Evolutionary conservation across 1,140 invertebrate species (phyloP).

Genomic region (Drosophila pseudoananassae): DNA sequence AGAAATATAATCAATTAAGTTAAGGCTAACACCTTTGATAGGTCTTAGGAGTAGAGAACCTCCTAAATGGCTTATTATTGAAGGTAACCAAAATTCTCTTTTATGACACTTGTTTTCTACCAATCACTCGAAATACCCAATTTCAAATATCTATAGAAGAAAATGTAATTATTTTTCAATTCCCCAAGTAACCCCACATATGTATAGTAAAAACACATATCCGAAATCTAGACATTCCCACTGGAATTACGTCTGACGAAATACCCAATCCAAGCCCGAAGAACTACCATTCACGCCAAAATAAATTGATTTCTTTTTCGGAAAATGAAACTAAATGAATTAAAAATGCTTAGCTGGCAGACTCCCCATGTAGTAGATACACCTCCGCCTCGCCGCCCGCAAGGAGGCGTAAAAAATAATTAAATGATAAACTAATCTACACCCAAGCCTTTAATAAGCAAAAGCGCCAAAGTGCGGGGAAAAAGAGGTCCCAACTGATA

Average conservation of each 20-base stretch:
- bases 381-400: not conserved
- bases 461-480: slow-evolving; percentile 13
- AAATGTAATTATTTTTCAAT: slow-evolving; percentile 53
- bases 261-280: slow-evolving; percentile 20
- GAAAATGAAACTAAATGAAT: slow-evolving; percentile 76
- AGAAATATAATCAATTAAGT: slow-evolving; percentile 20
- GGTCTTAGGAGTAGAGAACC: not conserved
- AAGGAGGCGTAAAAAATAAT: slow-evolving; percentile 68
- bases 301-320: slow-evolving; percentile 66
- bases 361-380: slow-evolving; percentile 8
- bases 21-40: slow-evolving; percentile 6
- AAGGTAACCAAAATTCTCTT: too few species aligned
- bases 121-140: too few species aligned
- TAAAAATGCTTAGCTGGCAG: slow-evolving; percentile 47
- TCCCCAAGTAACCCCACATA: slow-evolving; percentile 9
- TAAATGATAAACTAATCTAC: slow-evolving; percentile 79
- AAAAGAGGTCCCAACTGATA: slow-evolving; percentile 33
- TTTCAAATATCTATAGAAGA: not conserved
- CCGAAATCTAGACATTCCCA: slow-evolving; percentile 47
- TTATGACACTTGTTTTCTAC: too few species aligned
- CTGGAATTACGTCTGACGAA: slow-evolving; percentile 51
- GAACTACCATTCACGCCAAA: slow-evolving; percentile 32
- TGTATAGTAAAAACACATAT: slow-evolving; percentile 3
- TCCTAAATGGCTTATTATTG: not conserved
- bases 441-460: slow-evolving; percentile 63